Evolutionary conservation across 2,888 invertebrate species (phyloP).

Genomic region (Lysandra coridon): DNA sequence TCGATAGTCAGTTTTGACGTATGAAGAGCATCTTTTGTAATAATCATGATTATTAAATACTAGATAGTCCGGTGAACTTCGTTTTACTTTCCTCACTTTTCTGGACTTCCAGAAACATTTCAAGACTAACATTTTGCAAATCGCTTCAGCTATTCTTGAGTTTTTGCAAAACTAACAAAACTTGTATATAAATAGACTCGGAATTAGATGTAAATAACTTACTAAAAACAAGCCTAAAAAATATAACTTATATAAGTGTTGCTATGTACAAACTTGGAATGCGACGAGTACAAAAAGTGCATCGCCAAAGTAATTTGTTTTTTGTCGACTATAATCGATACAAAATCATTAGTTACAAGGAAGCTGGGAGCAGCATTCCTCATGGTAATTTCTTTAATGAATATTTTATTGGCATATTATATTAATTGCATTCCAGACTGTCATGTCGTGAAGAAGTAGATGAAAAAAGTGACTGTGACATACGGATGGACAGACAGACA

Average conservation of each 20-base stretch:
- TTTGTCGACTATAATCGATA: constrained; percentile 10
- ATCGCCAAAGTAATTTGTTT: neutral
- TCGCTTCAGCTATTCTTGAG: no score
- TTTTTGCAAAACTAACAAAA: no score
- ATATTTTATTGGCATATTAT: constrained; percentile 3
- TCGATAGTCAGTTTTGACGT: neutral
- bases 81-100: no score
- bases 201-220: no score
- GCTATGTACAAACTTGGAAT: neutral
- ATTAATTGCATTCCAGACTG: neutral
- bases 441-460: neutral
- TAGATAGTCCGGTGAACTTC: neutral
- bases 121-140: no score
- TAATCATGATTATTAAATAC: neutral
- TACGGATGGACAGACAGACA: no score
- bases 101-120: no score
- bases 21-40: neutral
- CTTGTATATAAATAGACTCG: no score
- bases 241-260: no score
- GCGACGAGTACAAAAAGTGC: neutral
- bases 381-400: constrained; percentile 17
- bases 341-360: constrained; percentile 24
- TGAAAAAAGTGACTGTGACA: no score
- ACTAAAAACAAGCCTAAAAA: no score
- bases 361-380: constrained; percentile 17